phyloP scores from a whole-genome alignment of 2,888 invertebrate genomes.

The Eudemis profundana region DNA sequence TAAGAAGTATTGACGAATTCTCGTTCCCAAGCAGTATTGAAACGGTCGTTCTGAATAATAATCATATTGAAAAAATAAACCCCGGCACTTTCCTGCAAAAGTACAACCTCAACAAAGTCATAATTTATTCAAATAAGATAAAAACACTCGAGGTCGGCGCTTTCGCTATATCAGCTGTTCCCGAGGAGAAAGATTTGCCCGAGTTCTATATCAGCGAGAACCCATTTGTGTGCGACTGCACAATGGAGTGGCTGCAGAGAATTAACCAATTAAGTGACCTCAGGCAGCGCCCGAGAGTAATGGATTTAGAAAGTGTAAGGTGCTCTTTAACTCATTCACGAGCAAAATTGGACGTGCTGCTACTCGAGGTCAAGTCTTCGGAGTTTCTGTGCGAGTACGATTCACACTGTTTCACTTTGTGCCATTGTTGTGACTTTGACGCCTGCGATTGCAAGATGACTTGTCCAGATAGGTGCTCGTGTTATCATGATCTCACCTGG shows the following conservation, averaged over 20 bases:
- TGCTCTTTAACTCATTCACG: constrained; percentile 90
- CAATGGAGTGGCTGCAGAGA: constrained; percentile 94
- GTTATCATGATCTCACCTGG: constrained; percentile 95
- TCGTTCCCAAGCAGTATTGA: constrained; percentile 91
- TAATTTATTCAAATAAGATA: constrained; percentile 90
- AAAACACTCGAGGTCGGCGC: constrained; percentile 89
- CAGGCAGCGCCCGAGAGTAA: constrained; percentile 90
- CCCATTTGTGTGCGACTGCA: constrained; percentile 94
- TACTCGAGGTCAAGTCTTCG: constrained; percentile 89
- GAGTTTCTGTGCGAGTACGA: constrained; percentile 93
- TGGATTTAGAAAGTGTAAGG: constrained; percentile 91
- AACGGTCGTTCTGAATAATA: constrained; percentile 90
- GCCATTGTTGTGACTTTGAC: constrained; percentile 96
- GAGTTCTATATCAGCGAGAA: constrained; percentile 93
- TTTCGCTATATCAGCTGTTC: constrained; percentile 87
- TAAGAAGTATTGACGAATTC: constrained; percentile 88
- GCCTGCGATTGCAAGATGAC: constrained; percentile 97
- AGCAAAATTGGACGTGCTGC: constrained; percentile 86
- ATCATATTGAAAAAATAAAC: constrained; percentile 88
- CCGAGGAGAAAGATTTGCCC: constrained; percentile 88
- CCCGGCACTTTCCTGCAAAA: constrained; percentile 90
- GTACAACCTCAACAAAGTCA: constrained; percentile 89
- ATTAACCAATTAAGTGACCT: constrained; percentile 90
- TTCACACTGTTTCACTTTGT: constrained; percentile 93
- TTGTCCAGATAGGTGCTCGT: constrained; percentile 93